A percentile compares a stretch with the other conserved stretches of the same genome.
Conservation (phyloP, 2,888 invertebrate species). For the Hypercompe scribonia region DNA sequence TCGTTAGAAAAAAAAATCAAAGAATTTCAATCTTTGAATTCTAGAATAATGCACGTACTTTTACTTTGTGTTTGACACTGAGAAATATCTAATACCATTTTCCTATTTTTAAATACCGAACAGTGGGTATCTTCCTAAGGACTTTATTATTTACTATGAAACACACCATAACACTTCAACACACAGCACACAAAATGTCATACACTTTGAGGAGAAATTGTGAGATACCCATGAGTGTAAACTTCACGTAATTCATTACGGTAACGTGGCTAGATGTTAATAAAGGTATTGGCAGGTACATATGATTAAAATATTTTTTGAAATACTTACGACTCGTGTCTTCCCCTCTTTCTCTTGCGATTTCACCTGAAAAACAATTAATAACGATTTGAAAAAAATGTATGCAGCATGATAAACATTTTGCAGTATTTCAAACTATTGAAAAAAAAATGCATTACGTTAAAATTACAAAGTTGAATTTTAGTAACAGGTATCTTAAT, state of each 20-base stretch:
- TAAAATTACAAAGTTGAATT: neutral
- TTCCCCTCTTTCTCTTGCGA: conserved; percentile 91
- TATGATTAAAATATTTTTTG: neutral
- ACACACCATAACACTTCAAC: too few relatives aligned
- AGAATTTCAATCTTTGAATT: neutral
- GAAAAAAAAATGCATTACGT: neutral
- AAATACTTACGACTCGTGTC: conserved; percentile 91
- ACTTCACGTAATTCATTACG: too few relatives aligned
- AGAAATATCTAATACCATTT: neutral
- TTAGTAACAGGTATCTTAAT: neutral
- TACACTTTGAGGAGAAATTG: too few relatives aligned
- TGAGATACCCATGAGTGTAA: too few relatives aligned
- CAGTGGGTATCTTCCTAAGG: too few relatives aligned
- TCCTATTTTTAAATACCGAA: too few relatives aligned
- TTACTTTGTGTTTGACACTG: conserved; percentile 1
- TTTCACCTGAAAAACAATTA: conserved; percentile 88
- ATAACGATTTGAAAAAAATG: conserved; percentile 39
- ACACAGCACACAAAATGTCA: too few relatives aligned
- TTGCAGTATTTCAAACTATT: conserved; percentile 20
- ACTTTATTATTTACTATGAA: too few relatives aligned
- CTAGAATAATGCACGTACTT: neutral
- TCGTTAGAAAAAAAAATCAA: neutral
- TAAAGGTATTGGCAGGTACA: too few relatives aligned
- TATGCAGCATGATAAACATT: conserved; percentile 18
- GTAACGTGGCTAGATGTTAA: too few relatives aligned